Percentiles rank a stretch among this genome's conserved stretches.
Evolutionary conservation across 2,888 invertebrate genomes (phyloP).

Genomic region (Lepidonotus clava): DNA sequence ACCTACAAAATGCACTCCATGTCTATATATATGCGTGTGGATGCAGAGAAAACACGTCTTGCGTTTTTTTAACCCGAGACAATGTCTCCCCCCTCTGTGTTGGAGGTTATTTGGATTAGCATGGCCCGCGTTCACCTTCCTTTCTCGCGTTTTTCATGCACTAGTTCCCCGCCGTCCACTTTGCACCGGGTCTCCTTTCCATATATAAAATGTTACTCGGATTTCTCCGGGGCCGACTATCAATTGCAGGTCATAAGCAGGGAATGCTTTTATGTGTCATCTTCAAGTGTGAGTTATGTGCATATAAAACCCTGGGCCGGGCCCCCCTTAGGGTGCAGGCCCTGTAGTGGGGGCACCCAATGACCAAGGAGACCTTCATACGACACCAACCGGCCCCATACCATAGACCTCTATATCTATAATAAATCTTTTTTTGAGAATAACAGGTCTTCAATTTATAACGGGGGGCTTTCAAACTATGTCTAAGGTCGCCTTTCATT

Average conservation of each 20-base stretch:
- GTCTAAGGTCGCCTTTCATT: not conserved
- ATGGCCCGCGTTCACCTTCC: too few relatives aligned
- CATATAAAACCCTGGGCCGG: not conserved
- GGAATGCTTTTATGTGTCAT: constrained; percentile 47
- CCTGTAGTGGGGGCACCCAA: not conserved
- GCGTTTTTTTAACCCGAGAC: too few relatives aligned
- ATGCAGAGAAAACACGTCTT: too few relatives aligned
- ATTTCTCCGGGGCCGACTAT: constrained; percentile 9
- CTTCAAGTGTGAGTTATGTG: constrained; percentile 39
- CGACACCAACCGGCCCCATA: not conserved
- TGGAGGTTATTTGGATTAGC: too few relatives aligned
- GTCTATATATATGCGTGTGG: too few relatives aligned
- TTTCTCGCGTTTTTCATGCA: not conserved
- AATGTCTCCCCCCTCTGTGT: too few relatives aligned
- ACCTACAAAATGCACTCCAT: too few relatives aligned
- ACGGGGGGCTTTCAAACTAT: not conserved
- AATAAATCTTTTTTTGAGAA: constrained; percentile 42
- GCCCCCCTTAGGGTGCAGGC: constrained; percentile 8
- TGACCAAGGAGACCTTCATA: not conserved
- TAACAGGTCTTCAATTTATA: constrained; percentile 38
- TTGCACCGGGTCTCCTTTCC: not conserved
- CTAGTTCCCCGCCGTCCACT: not conserved
- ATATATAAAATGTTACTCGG: constrained; percentile 38
- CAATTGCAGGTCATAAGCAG: constrained; percentile 39
- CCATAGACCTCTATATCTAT: constrained; percentile 37